Percentiles rank a stretch among this genome's conserved stretches.
Conservation (phyloP, 2,113 vertebrate species). For the Cryptoleucopteryx plumbea region DNA sequence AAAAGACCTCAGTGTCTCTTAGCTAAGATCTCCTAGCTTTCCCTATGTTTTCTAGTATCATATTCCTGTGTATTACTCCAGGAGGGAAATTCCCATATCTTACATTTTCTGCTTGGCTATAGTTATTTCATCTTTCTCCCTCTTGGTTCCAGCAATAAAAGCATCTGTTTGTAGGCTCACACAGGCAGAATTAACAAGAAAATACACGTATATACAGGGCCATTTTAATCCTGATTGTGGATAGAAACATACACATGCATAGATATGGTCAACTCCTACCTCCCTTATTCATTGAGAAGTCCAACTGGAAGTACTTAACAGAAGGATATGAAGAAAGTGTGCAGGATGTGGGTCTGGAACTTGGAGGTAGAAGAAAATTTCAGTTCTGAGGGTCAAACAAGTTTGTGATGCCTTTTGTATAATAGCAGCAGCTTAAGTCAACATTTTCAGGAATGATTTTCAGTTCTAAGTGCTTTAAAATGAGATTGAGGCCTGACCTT, state of each 20-base stretch:
- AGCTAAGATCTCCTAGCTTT: conserved; percentile 18
- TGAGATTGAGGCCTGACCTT: not conserved
- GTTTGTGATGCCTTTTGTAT: not conserved
- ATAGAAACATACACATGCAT: not conserved
- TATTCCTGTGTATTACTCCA: not conserved
- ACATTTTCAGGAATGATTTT: conserved; percentile 4
- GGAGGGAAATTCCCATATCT: not conserved
- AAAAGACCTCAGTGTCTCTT: not conserved
- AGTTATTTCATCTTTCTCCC: not conserved
- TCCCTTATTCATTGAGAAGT: not conserved
- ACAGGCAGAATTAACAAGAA: not conserved
- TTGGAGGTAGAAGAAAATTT: not conserved
- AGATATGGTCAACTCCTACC: not conserved
- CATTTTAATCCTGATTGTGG: not conserved
- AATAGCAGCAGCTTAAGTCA: not conserved
- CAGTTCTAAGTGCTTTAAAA: not conserved
- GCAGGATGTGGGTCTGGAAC: not conserved
- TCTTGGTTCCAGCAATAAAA: not conserved
- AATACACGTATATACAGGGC: not conserved
- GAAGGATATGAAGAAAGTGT: not conserved
- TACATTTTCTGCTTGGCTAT: not conserved
- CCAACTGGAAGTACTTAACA: conserved; percentile 20
- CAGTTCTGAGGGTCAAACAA: not conserved
- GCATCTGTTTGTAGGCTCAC: not conserved
- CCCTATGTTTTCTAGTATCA: conserved; percentile 20